Evolutionary conservation across 1,140 invertebrate species (phyloP), one percentile per base, ranked within the genome.

Genomic region (Lethocerus indicus): DNA sequence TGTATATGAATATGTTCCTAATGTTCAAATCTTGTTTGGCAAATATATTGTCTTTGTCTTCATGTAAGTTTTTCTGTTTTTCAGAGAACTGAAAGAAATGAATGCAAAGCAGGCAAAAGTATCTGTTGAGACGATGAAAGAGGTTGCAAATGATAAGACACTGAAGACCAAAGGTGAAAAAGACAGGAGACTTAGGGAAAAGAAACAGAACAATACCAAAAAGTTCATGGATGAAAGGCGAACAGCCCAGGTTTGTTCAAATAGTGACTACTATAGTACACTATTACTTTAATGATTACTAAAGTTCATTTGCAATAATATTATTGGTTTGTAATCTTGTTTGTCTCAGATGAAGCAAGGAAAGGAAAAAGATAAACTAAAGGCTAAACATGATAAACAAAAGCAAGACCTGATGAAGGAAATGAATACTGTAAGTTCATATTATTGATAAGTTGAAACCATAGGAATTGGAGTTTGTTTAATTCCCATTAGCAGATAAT

Each of bases 161-260:
- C 71, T 99, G 23, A 89, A 94, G 64, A 97, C 93, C 39, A 94
- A 98, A 60, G 89, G 90, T 20, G 96, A 98, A 60, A 88, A 93
- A 59, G 96, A 99, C 59, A 74, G 93, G 54, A 74, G 85, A 27
- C 66, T 92, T 18, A 74, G 91, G 52, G 95, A 99, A 66, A 89
- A 98, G 59, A 95, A 97, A 60, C 91, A 97, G 60, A 98, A 97
- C 62, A 98, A 98, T 64, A 94, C 92, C 16, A 98, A 98, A 66
- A 90, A 93, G 59, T 99, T 99, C 61, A 85, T 98, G 71, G 95
- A 99, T 59, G 94, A 99, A 65, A 74, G 91, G 43, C 96, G 88
- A 60, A 66, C 72, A 27, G 67, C 73, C 14, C 54, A 58, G 68
- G 75, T 76, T 49, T 54, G 55, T 29, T n/a, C n/a, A 20, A 35